Conservation (phyloP, 1,140 invertebrate genomes). For the Phenacoccus solenopsis region DNA sequence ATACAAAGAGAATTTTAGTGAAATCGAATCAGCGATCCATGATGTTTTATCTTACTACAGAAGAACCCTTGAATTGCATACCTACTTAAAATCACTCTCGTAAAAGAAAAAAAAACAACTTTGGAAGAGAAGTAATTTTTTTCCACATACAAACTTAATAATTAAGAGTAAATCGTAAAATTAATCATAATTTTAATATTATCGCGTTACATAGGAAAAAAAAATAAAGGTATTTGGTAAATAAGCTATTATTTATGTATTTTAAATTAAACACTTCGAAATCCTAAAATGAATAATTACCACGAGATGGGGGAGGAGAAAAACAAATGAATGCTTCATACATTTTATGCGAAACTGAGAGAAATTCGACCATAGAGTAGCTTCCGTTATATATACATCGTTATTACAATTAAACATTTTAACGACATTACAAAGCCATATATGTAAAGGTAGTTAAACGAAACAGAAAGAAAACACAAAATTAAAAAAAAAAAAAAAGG, state of each 20-base stretch:
- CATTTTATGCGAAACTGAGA: background rate
- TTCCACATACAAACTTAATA: conserved; percentile 3
- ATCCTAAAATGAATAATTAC: background rate
- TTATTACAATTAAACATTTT: too few relatives aligned
- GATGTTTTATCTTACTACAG: too few relatives aligned
- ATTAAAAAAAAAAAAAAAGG: background rate
- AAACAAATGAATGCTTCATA: background rate
- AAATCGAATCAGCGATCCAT: too few relatives aligned
- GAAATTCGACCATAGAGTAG: too few relatives aligned
- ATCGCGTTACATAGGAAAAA: background rate
- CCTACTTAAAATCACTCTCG: too few relatives aligned
- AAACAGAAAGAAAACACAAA: background rate
- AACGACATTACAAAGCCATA: too few relatives aligned
- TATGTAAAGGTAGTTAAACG: too few relatives aligned
- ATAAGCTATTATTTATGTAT: background rate
- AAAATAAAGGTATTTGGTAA: background rate
- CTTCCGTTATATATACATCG: too few relatives aligned
- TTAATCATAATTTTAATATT: background rate
- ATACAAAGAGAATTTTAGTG: too few relatives aligned
- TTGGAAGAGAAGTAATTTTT: background rate
- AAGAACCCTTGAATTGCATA: too few relatives aligned
- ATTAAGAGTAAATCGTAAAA: background rate
- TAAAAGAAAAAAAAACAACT: background rate
- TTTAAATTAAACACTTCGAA: background rate
- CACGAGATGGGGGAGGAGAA: background rate